phyloP scores from a whole-genome alignment of 2,888 invertebrate species.

The Drosophila vallismaia region DNA sequence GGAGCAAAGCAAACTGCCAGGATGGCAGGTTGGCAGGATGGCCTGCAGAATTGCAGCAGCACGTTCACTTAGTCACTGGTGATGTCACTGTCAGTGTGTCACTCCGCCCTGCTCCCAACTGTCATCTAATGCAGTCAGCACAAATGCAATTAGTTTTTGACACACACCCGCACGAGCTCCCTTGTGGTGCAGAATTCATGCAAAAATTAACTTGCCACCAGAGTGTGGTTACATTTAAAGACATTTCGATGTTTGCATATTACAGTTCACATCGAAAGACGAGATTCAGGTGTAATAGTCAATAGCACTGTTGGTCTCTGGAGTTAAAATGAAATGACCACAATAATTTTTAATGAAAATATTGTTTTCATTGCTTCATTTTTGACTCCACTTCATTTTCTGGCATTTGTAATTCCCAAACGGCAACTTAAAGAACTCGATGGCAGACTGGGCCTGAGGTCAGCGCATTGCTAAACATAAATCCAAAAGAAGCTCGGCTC shows the following conservation, averaged over 20 bases:
- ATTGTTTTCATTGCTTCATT: not conserved
- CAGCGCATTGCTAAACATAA: slow-evolving; percentile 73
- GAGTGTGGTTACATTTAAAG: slow-evolving; percentile 35
- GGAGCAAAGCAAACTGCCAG: not conserved
- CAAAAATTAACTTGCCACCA: slow-evolving; percentile 40
- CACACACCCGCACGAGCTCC: slow-evolving; percentile 34
- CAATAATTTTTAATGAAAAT: not conserved
- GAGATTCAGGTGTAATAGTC: not conserved
- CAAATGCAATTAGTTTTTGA: slow-evolving; percentile 68
- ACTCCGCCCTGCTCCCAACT: slow-evolving; percentile 31
- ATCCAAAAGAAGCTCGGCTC: slow-evolving; percentile 45
- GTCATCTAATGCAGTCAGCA: slow-evolving; percentile 44
- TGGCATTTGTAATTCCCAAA: slow-evolving; percentile 54
- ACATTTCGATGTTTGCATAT: slow-evolving; percentile 45
- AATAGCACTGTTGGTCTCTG: not conserved
- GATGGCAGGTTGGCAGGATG: slow-evolving; percentile 23
- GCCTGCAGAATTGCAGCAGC: slow-evolving; percentile 9
- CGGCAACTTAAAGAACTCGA: slow-evolving; percentile 59
- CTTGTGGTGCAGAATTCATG: slow-evolving; percentile 10
- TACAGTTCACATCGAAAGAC: not conserved
- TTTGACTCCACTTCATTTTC: slow-evolving; percentile 40
- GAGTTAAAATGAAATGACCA: not conserved
- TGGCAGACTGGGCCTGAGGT: slow-evolving; percentile 42
- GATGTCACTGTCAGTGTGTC: slow-evolving; percentile 53
- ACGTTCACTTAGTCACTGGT: slow-evolving; percentile 41